phyloP scores from a whole-genome alignment of 2,113 vertebrate genomes.

The Chaenocephalus aceratus region DNA sequence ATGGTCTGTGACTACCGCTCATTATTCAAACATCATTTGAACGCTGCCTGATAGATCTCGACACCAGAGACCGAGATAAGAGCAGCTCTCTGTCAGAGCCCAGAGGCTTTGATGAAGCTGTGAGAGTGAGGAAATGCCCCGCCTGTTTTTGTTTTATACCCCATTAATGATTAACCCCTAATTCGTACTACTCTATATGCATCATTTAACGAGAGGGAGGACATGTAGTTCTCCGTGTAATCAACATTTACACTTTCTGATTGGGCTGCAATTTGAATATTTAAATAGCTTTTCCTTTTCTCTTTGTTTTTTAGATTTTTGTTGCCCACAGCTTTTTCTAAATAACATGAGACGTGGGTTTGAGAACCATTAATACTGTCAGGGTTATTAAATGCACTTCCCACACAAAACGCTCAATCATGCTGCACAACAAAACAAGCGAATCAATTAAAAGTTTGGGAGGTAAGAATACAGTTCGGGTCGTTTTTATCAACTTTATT shows the following conservation, averaged over 20 bases:
- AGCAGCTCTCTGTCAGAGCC: conserved; percentile 39
- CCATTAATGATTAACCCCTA: conserved; percentile 1
- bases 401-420: conserved; percentile 10
- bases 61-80: conserved; percentile 49
- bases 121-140: conserved; percentile 15
- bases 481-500: neutral
- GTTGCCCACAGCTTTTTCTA: conserved; percentile 3
- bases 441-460: conserved; percentile 41
- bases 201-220: conserved; percentile 1
- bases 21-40: conserved; percentile 63
- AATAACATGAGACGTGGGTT: conserved; percentile 14
- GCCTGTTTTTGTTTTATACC: neutral
- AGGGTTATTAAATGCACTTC: conserved; percentile 28
- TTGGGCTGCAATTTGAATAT: neutral
- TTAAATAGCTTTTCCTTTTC: neutral
- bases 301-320: neutral
- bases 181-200: neutral
- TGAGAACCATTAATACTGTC: conserved; percentile 15
- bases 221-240: neutral
- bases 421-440: conserved; percentile 24
- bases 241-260: neutral
- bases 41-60: conserved; percentile 46
- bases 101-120: conserved; percentile 40
- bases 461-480: conserved; percentile 1
- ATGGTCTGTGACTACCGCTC: conserved; percentile 38